phyloP scores from a whole-genome alignment of 2,888 invertebrate species.

The Drosophila leonis region DNA sequence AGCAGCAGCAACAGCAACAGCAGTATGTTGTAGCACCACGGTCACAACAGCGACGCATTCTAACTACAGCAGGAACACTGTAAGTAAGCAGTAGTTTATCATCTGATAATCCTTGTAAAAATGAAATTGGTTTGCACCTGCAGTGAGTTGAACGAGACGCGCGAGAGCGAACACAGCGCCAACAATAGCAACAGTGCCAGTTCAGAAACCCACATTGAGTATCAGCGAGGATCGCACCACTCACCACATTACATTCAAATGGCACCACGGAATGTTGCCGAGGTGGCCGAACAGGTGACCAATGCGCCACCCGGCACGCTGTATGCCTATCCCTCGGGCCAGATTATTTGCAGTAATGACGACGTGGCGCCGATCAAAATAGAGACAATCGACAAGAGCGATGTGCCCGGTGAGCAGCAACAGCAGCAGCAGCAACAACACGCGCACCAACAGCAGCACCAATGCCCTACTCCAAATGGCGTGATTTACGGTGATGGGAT shows the following conservation, averaged over 20 bases:
- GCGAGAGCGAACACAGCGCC: slow-evolving; percentile 73
- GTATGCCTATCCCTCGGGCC: slow-evolving; percentile 75
- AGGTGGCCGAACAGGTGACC: slow-evolving; percentile 68
- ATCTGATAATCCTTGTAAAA: background rate
- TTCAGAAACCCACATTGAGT: slow-evolving; percentile 73
- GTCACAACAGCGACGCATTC: slow-evolving; percentile 82
- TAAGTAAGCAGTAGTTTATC: slow-evolving; percentile 58
- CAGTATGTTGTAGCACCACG: slow-evolving; percentile 68
- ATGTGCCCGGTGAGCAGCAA: slow-evolving; percentile 62
- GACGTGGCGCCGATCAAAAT: slow-evolving; percentile 82
- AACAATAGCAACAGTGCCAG: slow-evolving; percentile 69
- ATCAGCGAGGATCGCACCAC: slow-evolving; percentile 74
- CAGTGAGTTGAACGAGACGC: slow-evolving; percentile 82
- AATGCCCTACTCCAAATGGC: slow-evolving; percentile 79
- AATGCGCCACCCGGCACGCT: slow-evolving; percentile 65
- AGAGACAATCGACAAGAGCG: slow-evolving; percentile 83
- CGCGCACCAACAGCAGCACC: slow-evolving; percentile 69
- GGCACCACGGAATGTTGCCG: slow-evolving; percentile 80
- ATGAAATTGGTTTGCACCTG: background rate
- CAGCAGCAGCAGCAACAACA: slow-evolving; percentile 64
- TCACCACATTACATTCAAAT: slow-evolving; percentile 83
- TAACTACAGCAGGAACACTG: slow-evolving; percentile 85
- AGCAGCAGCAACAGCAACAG: slow-evolving; percentile 49
- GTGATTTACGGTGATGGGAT: slow-evolving; percentile 72
- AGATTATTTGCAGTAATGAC: slow-evolving; percentile 80